Conservation (phyloP, 2,888 invertebrate species). For the Drosophila rellima region DNA sequence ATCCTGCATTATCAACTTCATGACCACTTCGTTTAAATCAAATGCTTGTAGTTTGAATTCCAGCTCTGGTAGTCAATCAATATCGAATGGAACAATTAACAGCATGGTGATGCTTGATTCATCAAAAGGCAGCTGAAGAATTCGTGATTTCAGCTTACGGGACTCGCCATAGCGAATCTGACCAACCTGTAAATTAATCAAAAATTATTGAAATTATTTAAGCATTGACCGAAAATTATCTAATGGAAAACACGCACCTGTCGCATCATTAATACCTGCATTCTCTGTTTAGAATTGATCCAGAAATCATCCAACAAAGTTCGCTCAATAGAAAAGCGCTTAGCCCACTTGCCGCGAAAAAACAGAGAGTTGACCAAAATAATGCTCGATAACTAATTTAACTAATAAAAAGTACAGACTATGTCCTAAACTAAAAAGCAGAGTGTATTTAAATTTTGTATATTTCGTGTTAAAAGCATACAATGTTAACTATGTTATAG, state of each 20-base stretch:
- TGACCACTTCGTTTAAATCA: conserved; percentile 87
- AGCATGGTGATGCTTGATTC: conserved; percentile 91
- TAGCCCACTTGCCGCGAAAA: conserved; percentile 92
- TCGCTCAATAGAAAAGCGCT: conserved; percentile 87
- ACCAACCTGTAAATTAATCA: conserved; percentile 73
- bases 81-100: conserved; percentile 90
- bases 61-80: conserved; percentile 88
- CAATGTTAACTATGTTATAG: background rate
- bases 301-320: conserved; percentile 90
- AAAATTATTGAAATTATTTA: background rate
- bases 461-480: background rate
- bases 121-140: conserved; percentile 90
- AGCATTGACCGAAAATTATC: no score
- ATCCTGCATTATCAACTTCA: conserved; percentile 86
- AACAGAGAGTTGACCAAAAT: conserved; percentile 94
- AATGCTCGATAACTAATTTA: conserved; percentile 87
- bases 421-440: background rate
- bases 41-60: conserved; percentile 88
- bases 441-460: background rate
- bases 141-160: conserved; percentile 86
- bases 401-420: conserved; percentile 4
- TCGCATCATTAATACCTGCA: conserved; percentile 88
- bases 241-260: conserved; percentile 58
- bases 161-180: conserved; percentile 86
- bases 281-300: conserved; percentile 86